phyloP scores from a whole-genome alignment of 1,140 invertebrate genomes.

The Hydropsyche tenuis region DNA sequence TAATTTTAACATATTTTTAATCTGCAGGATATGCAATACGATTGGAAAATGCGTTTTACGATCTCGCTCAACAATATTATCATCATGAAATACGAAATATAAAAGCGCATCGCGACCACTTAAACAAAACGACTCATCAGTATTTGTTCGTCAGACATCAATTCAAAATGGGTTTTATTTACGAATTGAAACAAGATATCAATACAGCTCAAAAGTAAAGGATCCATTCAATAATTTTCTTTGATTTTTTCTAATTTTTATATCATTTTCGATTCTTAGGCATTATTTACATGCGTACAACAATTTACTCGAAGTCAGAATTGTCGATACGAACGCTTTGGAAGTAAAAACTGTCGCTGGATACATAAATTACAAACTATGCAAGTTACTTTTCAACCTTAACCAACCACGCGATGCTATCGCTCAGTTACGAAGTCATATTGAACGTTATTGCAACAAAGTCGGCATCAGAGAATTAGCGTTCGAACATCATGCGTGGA shows the following conservation, averaged over 20 bases:
- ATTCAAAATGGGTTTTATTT: slow-evolving; percentile 97
- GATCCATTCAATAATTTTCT: slow-evolving; percentile 34
- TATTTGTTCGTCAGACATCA: slow-evolving; percentile 94
- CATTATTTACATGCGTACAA: slow-evolving; percentile 94
- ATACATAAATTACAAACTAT: slow-evolving; percentile 95
- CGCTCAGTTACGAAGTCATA: slow-evolving; percentile 88
- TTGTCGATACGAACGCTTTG: slow-evolving; percentile 87
- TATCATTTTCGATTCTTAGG: slow-evolving; percentile 62
- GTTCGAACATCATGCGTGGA: slow-evolving; percentile 96
- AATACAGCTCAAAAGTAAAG: slow-evolving; percentile 86
- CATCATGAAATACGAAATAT: slow-evolving; percentile 86
- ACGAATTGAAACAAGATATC: slow-evolving; percentile 91
- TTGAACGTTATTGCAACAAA: slow-evolving; percentile 84
- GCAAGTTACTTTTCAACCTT: slow-evolving; percentile 84
- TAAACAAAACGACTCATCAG: slow-evolving; percentile 92
- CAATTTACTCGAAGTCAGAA: slow-evolving; percentile 84
- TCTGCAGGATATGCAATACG: slow-evolving; percentile 66
- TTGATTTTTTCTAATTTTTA: slow-evolving; percentile 31
- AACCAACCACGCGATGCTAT: slow-evolving; percentile 93
- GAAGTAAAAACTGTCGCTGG: slow-evolving; percentile 96
- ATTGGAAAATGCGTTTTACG: slow-evolving; percentile 91
- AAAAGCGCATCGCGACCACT: slow-evolving; percentile 86
- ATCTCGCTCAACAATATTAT: slow-evolving; percentile 92
- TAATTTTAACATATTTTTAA: slow-evolving; percentile 32
- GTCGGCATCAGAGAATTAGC: slow-evolving; percentile 81